phyloP scores from a whole-genome alignment of 2,113 vertebrate species.

The Myiopsitta monachus region DNA sequence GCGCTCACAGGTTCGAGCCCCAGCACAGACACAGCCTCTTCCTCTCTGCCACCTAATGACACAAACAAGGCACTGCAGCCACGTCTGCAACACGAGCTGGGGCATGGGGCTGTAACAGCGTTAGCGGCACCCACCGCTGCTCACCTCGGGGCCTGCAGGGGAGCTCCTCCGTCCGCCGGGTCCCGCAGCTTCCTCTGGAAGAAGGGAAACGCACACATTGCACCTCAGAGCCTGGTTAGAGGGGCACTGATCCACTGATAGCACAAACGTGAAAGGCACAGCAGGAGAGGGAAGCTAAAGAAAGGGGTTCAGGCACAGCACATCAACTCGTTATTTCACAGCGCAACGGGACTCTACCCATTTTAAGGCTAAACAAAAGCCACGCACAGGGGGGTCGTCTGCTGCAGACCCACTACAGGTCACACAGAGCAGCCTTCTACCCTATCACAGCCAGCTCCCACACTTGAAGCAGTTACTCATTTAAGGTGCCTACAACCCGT shows the following conservation, averaged over 20 bases:
- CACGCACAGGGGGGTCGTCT: accelerated
- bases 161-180: accelerated
- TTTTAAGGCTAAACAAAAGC: neutral
- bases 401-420: neutral
- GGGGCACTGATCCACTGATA: accelerated
- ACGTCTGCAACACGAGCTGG: slow-evolving; percentile 68
- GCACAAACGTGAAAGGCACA: neutral
- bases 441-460: accelerated
- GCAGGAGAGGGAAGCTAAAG: neutral
- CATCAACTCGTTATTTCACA: neutral
- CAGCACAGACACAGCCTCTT: slow-evolving; percentile 24
- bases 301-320: neutral
- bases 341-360: neutral
- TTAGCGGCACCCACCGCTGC: neutral
- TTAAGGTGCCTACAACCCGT: neutral
- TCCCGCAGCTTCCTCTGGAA: neutral
- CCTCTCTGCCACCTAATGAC: slow-evolving; percentile 69
- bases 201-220: accelerated
- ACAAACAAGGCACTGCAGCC: slow-evolving; percentile 64
- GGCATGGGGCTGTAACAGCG: neutral
- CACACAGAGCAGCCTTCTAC: accelerated
- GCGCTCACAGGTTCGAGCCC: slow-evolving; percentile 28
- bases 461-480: accelerated
- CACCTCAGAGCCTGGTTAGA: accelerated
- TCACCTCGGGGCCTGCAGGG: neutral